A percentile compares a stretch with the other conserved stretches of the same genome.
These are phyloP conservation scores for Ophion obscuratus DNA, from an alignment of 2,888 invertebrate genomes.

Conservation along the genomic window DNA sequence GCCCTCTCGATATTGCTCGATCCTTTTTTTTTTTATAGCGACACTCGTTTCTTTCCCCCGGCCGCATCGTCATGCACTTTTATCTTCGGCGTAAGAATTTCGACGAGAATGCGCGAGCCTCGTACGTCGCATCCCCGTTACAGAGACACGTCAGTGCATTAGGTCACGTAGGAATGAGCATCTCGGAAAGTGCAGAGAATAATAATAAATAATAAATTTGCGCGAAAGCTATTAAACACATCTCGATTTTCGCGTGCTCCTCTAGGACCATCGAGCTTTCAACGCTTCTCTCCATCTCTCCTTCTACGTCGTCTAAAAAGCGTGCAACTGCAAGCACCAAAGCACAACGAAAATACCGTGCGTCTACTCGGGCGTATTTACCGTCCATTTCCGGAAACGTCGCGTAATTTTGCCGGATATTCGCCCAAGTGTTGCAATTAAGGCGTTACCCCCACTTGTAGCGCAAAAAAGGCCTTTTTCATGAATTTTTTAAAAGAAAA, in stretches of 20 bases:
- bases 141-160: conserved; percentile 13
- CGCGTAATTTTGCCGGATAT: too few relatives aligned
- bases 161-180: neutral
- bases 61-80: neutral
- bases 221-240: conserved; percentile 37
- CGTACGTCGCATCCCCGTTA: neutral
- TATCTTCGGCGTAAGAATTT: neutral
- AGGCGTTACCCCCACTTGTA: too few relatives aligned
- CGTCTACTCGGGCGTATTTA: too few relatives aligned
- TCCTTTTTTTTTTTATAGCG: neutral
- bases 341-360: too few relatives aligned
- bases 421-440: too few relatives aligned
- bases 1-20: neutral
- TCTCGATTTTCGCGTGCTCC: neutral
- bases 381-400: too few relatives aligned
- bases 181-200: conserved; percentile 40
- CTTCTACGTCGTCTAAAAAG: neutral
- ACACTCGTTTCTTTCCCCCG: neutral
- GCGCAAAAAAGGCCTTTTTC: too few relatives aligned
- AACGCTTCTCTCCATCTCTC: neutral
- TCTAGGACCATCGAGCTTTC: conserved; percentile 33
- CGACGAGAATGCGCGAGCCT: neutral
- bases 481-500: too few relatives aligned
- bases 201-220: conserved; percentile 50
- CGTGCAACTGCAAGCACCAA: too few relatives aligned